These are phyloP conservation scores for Macropis europaea DNA, from an alignment of 2,888 invertebrate species.

Conservation along the genomic window DNA sequence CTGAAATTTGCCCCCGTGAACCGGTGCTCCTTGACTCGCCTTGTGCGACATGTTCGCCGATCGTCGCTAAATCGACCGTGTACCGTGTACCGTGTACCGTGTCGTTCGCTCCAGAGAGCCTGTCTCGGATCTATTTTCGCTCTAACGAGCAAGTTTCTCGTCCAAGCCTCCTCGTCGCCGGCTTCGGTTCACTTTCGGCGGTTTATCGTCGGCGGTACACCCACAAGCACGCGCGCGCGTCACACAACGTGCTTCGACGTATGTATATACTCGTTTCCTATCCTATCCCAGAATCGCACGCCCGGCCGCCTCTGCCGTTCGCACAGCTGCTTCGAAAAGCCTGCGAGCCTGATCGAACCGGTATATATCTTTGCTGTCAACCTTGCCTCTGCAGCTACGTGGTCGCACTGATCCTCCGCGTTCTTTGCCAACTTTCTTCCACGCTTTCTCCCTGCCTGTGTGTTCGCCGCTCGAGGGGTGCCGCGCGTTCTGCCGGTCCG, in stretches of 20 bases:
- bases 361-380: slow-evolving; percentile 1
- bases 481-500: not conserved
- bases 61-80: not conserved
- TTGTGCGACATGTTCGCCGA: slow-evolving; percentile 71
- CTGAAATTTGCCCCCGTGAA: slow-evolving; percentile 76
- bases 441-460: slow-evolving; percentile 35
- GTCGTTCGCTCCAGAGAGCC: not conserved
- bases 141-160: slow-evolving; percentile 15
- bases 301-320: no score
- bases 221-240: slow-evolving; percentile 15
- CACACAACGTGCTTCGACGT: not conserved
- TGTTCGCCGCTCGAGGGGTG: slow-evolving; percentile 20
- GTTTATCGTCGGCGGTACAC: not conserved
- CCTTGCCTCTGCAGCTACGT: slow-evolving; percentile 21
- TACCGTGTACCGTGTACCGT: not conserved
- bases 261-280: not conserved
- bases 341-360: no score
- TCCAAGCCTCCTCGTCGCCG: not conserved
- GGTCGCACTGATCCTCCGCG: slow-evolving; percentile 52
- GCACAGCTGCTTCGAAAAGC: no score
- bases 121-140: slow-evolving; percentile 15
- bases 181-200: slow-evolving; percentile 30
- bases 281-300: no score
- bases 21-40: slow-evolving; percentile 68
- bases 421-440: slow-evolving; percentile 41